Conservation (phyloP, 2,797 vertebrate genomes). For the Pantherophis alleghaniensis region DNA sequence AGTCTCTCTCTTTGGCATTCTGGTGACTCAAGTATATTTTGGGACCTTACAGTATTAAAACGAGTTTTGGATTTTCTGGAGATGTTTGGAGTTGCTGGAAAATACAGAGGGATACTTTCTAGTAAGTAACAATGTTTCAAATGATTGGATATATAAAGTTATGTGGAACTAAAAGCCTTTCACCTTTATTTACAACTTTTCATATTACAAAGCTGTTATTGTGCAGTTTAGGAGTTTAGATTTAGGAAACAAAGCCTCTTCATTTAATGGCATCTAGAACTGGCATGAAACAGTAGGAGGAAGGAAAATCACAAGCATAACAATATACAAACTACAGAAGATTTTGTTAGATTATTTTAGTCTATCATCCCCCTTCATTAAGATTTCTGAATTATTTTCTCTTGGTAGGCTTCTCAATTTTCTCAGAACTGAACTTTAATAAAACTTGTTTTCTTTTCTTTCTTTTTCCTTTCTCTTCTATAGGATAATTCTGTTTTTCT, state of each 20-base stretch:
- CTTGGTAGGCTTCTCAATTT: background rate
- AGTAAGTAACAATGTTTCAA: background rate
- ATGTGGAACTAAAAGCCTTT: background rate
- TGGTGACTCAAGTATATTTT: too few relatives aligned
- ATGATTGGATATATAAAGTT: background rate
- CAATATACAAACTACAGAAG: background rate
- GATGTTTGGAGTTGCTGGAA: background rate
- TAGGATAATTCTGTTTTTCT: background rate
- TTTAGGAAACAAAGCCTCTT: background rate
- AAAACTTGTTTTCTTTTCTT: background rate
- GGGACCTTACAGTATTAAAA: background rate
- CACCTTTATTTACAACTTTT: background rate
- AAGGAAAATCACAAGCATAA: background rate
- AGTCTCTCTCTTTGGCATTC: too few relatives aligned
- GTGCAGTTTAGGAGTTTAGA: background rate
- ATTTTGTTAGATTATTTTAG: background rate
- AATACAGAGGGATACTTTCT: background rate
- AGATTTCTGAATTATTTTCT: background rate
- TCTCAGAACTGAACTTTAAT: background rate
- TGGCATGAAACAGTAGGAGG: background rate
- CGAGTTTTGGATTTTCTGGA: background rate
- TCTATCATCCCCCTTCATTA: background rate
- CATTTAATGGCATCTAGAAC: background rate
- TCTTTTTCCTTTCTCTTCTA: background rate
- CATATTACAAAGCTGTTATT: background rate